Base-by-base conservation (phyloP, 2,888 invertebrate genomes). In the Heliconius aoede region DNA sequence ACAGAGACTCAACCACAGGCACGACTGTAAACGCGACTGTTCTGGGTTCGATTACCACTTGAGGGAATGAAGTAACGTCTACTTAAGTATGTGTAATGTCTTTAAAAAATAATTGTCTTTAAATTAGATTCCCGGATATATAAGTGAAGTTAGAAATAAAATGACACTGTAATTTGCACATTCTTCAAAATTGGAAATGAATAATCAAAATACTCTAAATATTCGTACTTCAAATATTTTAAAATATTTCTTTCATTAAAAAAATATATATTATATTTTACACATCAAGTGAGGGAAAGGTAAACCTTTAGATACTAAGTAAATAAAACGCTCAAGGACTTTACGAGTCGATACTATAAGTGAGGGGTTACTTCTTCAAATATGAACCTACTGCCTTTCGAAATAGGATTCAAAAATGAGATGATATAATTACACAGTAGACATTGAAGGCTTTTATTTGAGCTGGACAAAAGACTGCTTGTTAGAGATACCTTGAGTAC, bases 381-480 rank as follows among this genome's bases (percentile, higher is more conserved):
- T 72, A 21, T 58, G 58, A 60, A 58, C 72, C 24, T 60, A 26
- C 18, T 36, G 1, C 7, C 30, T 21, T 3, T 18, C 1, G 5
- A 28, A 26, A 72, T 72, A 72, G 11, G 9, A 60, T 61, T 61
- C 36, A 72, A 30, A 24, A 21, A 55, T 62, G 15, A 40, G 30
- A 69, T 69, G 61, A 73, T 26, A 73, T 75, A 69, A 76, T 78
- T 78, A 78, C 36, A 73, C 24, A 65, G 69, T 77, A 69, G 78
- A 78, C 75, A 78, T 64, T 15, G 62, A 68, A 32, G 28, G 46
- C 75, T 68, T 75, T 78, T 75, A 78, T 73, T 72, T 69, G 73
- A 62, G 40, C 51, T 15, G 72, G 61, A 78, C 75, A 76, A 78
- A 71, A 78, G 78, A 46, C 69, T 51, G 68, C 78, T 78, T 76